Evolutionary conservation across 2,888 invertebrate species (phyloP).

Genomic region (Lamproptera curius): DNA sequence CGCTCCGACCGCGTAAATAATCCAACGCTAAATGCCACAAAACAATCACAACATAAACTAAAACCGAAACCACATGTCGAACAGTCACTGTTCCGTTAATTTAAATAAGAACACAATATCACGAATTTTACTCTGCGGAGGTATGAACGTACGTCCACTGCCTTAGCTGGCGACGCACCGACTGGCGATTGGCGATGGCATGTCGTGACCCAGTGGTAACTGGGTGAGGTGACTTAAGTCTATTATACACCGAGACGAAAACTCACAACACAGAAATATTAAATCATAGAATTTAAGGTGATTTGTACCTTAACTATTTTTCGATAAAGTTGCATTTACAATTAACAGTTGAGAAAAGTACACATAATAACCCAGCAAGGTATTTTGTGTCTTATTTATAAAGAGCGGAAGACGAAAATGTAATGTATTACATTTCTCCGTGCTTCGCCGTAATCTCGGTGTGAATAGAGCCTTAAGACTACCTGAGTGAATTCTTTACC

Average conservation of each 20-base stretch:
- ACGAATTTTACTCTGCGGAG: conserved; percentile 6
- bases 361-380: no score
- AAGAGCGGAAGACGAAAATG: no score
- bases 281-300: background rate
- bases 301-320: no score
- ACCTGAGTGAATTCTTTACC: conserved; percentile 33
- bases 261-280: background rate
- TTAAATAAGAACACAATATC: background rate
- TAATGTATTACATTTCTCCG: no score
- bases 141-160: background rate
- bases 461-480: conserved; percentile 18
- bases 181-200: conserved; percentile 23
- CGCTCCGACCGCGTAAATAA: background rate
- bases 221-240: conserved; percentile 30
- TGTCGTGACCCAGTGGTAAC: conserved; percentile 38
- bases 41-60: background rate
- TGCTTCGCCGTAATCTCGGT: background rate
- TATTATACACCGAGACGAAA: background rate
- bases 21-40: conserved; percentile 7
- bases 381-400: no score
- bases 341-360: no score
- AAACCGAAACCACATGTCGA: background rate
- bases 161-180: conserved; percentile 14
- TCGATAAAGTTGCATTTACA: no score
- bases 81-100: conserved; percentile 12